A percentile compares a stretch with the other conserved stretches of the same genome.
These are phyloP conservation scores for Albula goreensis DNA, from an alignment of 2,113 vertebrate genomes.

Conservation along the genomic window DNA sequence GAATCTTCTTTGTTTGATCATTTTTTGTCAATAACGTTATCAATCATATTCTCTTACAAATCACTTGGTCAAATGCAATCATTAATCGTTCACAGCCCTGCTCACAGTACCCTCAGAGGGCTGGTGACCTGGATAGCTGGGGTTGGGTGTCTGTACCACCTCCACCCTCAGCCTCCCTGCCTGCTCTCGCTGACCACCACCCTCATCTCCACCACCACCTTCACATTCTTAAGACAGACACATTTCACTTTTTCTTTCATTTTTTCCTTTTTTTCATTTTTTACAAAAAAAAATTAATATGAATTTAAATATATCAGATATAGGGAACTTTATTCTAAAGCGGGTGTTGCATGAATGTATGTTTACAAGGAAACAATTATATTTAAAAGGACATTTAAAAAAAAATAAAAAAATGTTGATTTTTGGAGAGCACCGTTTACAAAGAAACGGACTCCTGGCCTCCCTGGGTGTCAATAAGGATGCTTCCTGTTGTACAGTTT, in stretches of 20 bases:
- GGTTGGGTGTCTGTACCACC: conserved; percentile 26
- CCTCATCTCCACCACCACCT: conserved; percentile 17
- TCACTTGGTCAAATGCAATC: conserved; percentile 16
- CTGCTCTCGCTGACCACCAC: conserved; percentile 37
- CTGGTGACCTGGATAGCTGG: conserved; percentile 48
- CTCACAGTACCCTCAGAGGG: conserved; percentile 23
- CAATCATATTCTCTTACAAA: conserved; percentile 33
- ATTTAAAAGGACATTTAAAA: conserved; percentile 65
- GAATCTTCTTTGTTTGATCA: conserved; percentile 37
- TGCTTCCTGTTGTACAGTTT: conserved; percentile 30
- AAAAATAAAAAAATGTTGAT: conserved; percentile 49
- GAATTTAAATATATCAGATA: conserved; percentile 68
- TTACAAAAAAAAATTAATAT: conserved; percentile 32
- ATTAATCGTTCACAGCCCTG: not conserved
- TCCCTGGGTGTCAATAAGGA: conserved; percentile 49
- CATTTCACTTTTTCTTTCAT: conserved; percentile 49
- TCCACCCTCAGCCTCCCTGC: conserved; percentile 38
- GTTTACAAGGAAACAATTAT: conserved; percentile 78
- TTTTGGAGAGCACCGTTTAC: conserved; percentile 64
- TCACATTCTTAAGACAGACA: conserved; percentile 10
- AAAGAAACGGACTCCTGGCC: conserved; percentile 59
- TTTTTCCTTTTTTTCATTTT: conserved; percentile 45
- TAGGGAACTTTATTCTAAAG: conserved; percentile 77
- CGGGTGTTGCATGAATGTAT: conserved; percentile 84
- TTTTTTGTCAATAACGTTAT: conserved; percentile 37